Percentiles rank a stretch among this genome's conserved stretches.
phyloP scores from a whole-genome alignment of 2,797 vertebrate genomes.

The Amazonetta brasiliensis region DNA sequence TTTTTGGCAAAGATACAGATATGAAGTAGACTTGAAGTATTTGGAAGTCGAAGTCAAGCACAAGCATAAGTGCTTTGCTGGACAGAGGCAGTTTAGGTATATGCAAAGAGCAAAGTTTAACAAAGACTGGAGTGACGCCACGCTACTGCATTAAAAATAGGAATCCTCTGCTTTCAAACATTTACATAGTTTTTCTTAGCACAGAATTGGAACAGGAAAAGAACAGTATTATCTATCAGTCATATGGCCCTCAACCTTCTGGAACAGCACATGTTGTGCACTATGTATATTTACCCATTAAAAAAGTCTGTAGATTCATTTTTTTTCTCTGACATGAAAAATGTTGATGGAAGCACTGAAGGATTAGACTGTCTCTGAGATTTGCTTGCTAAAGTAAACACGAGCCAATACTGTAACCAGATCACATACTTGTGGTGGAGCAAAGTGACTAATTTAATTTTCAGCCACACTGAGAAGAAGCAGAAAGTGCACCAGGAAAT shows the following conservation, averaged over 20 bases:
- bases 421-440: slow-evolving; percentile 43
- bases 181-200: background rate
- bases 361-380: slow-evolving; percentile 5
- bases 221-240: background rate
- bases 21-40: background rate
- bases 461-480: slow-evolving; percentile 25
- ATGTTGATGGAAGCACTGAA: slow-evolving; percentile 13
- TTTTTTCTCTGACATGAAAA: slow-evolving; percentile 44
- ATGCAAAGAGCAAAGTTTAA: background rate
- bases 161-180: background rate
- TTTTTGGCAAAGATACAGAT: background rate
- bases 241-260: background rate
- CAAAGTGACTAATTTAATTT: background rate
- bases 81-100: background rate
- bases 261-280: slow-evolving; percentile 26
- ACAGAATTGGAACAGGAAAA: background rate
- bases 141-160: background rate
- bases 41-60: background rate
- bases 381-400: slow-evolving; percentile 56
- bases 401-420: background rate
- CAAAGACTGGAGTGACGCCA: background rate
- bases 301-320: background rate
- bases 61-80: background rate
- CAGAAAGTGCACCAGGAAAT: slow-evolving; percentile 39
- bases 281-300: slow-evolving; percentile 41